Evolutionary conservation across 2,797 vertebrate species (phyloP), one percentile per base, ranked within the genome.

Genomic region (Crax fasciolata): DNA sequence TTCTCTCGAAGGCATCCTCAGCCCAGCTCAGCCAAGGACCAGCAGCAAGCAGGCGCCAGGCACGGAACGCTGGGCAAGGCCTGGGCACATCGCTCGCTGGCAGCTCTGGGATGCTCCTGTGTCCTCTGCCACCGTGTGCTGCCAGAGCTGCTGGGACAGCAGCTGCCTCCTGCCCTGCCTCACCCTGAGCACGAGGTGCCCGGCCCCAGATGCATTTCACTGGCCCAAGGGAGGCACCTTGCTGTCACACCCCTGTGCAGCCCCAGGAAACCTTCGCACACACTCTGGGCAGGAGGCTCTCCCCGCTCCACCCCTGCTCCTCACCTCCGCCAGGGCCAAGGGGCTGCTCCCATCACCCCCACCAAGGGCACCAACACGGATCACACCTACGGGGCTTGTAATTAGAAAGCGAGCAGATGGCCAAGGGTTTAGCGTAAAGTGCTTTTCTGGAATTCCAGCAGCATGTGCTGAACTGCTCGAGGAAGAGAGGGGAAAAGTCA

Each of bases 81-180:
- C n/a, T 3, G 1, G 71, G 51, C 25, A 5, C 19, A 4, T 23
- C 0, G 0, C 55, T 41, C 1, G 20, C 80, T 2, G 3, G 58
- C 28, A 32, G 84, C 89, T 32, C 57, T 35, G 76, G 48, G 27
- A 28, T n/a, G 49, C n/a, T 63, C 15, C 46, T 39, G 62, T 41
- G 20, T 3, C 72, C 78, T 57, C 41, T 24, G 14, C 41, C 73
- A 48, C 13, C 0, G 15, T 10, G 13, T 1, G 41, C 75, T 21
- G 13, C 2, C 59, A 35, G 46, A 49, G 13, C 63, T 44, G 39
- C 63, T 25, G 35, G 46, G 27, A 55, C 55, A 52, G 58, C 38
- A 7, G 81, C 79, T 86, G 63, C 49, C 62, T 67, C 63, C 24
- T 32, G 12, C 25, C 8, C 30, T n/a, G 23, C 13, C n/a, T 62